Conservation (phyloP, 1,140 invertebrate species). For the Hycleus phaleratus region DNA sequence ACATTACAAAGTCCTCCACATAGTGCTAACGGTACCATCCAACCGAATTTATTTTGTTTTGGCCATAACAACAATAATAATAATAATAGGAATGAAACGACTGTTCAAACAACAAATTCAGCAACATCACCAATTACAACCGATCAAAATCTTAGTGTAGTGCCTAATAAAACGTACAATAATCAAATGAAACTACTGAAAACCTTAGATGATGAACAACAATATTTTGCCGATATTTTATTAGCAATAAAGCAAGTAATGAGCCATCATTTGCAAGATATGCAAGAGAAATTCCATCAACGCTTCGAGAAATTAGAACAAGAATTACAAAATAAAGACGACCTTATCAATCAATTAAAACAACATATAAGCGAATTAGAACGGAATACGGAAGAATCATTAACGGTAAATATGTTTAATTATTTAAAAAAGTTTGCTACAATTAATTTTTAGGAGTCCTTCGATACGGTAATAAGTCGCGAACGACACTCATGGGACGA, state of each 20-base stretch:
- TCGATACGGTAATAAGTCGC: slow-evolving; percentile 36
- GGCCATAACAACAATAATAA: slow-evolving; percentile 4
- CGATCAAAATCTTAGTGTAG: neutral
- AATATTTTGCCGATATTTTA: slow-evolving; percentile 67
- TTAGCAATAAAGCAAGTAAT: slow-evolving; percentile 69
- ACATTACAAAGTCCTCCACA: slow-evolving; percentile 70
- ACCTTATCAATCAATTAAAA: slow-evolving; percentile 69
- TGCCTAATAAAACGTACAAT: slow-evolving; percentile 30
- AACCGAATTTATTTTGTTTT: slow-evolving; percentile 27
- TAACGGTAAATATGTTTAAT: slow-evolving; percentile 43
- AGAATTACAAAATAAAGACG: slow-evolving; percentile 66
- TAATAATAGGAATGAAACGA: neutral
- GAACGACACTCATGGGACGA: slow-evolving; percentile 51
- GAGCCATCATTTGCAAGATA: slow-evolving; percentile 58
- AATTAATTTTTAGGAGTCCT: slow-evolving; percentile 33
- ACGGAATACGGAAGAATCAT: slow-evolving; percentile 47
- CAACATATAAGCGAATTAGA: slow-evolving; percentile 61
- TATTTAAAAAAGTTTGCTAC: too few relatives aligned
- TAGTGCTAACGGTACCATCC: slow-evolving; percentile 39
- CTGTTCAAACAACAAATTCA: slow-evolving; percentile 1
- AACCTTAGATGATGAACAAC: slow-evolving; percentile 56
- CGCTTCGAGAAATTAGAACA: slow-evolving; percentile 65
- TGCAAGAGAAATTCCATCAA: slow-evolving; percentile 58
- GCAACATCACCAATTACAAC: slow-evolving; percentile 1
- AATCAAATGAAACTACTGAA: slow-evolving; percentile 34